Conservation (phyloP, 2,113 vertebrate genomes). For the Danionella cerebrum region DNA sequence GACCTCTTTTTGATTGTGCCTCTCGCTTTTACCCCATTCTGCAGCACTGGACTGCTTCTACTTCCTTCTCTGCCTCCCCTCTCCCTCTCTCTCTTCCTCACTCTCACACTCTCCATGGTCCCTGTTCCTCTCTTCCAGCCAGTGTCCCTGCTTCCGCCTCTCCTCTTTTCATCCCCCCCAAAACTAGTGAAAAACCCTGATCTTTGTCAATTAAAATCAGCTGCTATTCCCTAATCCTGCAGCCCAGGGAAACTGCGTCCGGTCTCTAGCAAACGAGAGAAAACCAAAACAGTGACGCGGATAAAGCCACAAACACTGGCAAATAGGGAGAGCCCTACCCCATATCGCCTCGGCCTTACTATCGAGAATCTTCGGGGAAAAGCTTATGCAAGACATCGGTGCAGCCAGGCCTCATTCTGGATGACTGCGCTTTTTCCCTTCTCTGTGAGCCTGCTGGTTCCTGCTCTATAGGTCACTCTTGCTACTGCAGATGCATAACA, state of each 20-base stretch:
- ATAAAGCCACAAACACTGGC: conserved; percentile 27
- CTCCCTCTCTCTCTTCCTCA: conserved; percentile 26
- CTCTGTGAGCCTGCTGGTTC: conserved; percentile 38
- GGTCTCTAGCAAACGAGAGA: conserved; percentile 23
- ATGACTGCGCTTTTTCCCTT: conserved; percentile 12
- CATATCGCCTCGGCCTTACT: conserved; percentile 13
- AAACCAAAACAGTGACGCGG: conserved; percentile 29
- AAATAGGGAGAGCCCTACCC: conserved; percentile 44
- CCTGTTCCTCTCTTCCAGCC: conserved; percentile 36
- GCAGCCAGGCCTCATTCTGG: conserved; percentile 43
- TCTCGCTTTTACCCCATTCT: conserved; percentile 34
- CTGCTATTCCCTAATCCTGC: conserved; percentile 27
- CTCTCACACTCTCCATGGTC: conserved; percentile 25
- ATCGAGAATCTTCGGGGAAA: conserved; percentile 24
- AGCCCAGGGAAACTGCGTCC: conserved; percentile 25
- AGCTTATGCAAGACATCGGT: conserved; percentile 16
- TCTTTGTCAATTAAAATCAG: conserved; percentile 41
- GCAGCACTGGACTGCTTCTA: conserved; percentile 26
- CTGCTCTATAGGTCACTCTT: conserved; percentile 50
- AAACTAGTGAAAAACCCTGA: conserved; percentile 14
- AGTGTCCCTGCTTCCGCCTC: conserved; percentile 25
- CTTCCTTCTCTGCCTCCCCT: conserved; percentile 35
- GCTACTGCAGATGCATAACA: conserved; percentile 46
- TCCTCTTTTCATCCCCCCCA: background rate
- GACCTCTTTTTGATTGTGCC: conserved; percentile 40